Evolutionary conservation across 2,113 vertebrate species (phyloP).

Genomic region (Rattus norvegicus): GRCr8 NC_086020.1:109913501-109914000

Average conservation of each 20-base stretch:
- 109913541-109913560: not conserved
- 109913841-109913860: not conserved
- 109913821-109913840: not conserved
- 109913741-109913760: too few species aligned
- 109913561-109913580: not conserved
- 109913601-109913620: not conserved
- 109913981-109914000: slow-evolving; percentile 10
- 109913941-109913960: slow-evolving; percentile 1
- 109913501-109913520: slow-evolving; percentile 21
- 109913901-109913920: not conserved
- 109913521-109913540: slow-evolving; percentile 28
- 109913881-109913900: not conserved
- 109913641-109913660: not conserved
- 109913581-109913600: not conserved
- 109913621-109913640: not conserved
- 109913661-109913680: not conserved
- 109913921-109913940: slow-evolving; percentile 42
- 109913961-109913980: slow-evolving; percentile 9
- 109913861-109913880: not conserved
- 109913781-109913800: not conserved
- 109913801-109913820: not conserved
- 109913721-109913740: not conserved
- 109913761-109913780: not conserved
- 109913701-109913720: not conserved
- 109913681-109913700: too few species aligned